Conservation (phyloP, 1,140 invertebrate genomes). For the Aphelenchoides besseyi region DNA sequence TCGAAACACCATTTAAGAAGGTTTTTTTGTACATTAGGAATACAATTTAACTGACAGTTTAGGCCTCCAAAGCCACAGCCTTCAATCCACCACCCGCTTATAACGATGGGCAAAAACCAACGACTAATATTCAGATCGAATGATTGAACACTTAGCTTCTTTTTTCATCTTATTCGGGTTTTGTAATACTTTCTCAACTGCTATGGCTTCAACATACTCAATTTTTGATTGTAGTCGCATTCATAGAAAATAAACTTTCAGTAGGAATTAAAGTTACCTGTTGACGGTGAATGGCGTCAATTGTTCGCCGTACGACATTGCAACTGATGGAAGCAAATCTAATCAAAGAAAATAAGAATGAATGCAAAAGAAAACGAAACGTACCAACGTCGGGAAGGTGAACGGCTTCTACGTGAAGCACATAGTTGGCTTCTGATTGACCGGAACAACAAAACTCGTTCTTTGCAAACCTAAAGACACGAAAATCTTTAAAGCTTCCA, state of each 20-base stretch:
- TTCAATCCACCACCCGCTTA: not conserved
- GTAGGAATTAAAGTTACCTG: slow-evolving; percentile 25
- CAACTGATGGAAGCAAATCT: not conserved
- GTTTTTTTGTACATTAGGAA: no score
- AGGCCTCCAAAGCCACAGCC: slow-evolving; percentile 15
- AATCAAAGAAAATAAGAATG: not conserved
- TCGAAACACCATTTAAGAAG: slow-evolving; percentile 47
- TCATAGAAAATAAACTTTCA: slow-evolving; percentile 17
- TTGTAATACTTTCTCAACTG: no score
- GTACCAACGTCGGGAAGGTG: not conserved
- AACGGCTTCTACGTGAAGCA: not conserved
- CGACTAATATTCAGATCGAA: slow-evolving; percentile 17
- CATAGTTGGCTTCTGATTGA: not conserved
- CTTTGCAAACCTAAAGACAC: not conserved
- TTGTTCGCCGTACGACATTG: not conserved
- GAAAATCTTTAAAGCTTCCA: no score
- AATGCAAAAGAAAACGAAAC: not conserved
- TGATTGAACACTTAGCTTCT: not conserved
- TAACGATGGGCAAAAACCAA: not conserved
- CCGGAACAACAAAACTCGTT: not conserved
- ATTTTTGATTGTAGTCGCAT: slow-evolving; percentile 19
- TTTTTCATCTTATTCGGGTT: no score
- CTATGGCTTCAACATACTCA: no score
- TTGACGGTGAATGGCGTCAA: slow-evolving; percentile 20
- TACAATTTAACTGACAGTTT: no score